A percentile compares a stretch with the other conserved stretches of the same genome.
Conservation (phyloP, 1,140 invertebrate species). For the Babylonia areolata region DNA sequence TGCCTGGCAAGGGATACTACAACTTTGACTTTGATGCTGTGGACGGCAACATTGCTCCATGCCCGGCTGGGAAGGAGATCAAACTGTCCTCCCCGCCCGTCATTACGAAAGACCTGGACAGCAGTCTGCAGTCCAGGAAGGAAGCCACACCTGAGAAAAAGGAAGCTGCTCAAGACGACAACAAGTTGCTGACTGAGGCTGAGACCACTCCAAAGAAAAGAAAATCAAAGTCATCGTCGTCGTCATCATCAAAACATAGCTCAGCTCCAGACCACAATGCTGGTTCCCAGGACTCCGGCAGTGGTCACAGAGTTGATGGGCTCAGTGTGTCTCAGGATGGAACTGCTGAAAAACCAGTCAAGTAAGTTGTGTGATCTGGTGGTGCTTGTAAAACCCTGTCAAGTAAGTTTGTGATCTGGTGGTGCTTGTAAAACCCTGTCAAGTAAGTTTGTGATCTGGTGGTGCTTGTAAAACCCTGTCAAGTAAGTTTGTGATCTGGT, state of each 20-base stretch:
- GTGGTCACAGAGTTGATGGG: background rate
- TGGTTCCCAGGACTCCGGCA: background rate
- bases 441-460: too few species aligned
- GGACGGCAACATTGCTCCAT: background rate
- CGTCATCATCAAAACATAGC: background rate
- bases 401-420: too few species aligned
- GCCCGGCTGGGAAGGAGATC: background rate
- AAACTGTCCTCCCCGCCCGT: background rate
- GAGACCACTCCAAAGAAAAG: background rate
- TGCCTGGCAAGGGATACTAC: background rate
- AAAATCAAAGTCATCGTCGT: background rate
- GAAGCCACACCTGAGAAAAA: background rate
- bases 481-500: too few species aligned
- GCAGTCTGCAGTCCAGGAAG: background rate
- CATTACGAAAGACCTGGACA: background rate
- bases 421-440: too few species aligned
- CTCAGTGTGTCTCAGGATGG: background rate
- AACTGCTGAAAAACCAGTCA: background rate
- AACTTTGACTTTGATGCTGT: background rate
- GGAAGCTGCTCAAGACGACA: background rate
- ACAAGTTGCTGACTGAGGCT: background rate
- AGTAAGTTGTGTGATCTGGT: too few species aligned
- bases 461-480: too few species aligned
- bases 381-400: too few species aligned
- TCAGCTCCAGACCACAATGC: background rate